phyloP scores from a whole-genome alignment of 2,113 vertebrate genomes.

The Caretta caretta region DNA sequence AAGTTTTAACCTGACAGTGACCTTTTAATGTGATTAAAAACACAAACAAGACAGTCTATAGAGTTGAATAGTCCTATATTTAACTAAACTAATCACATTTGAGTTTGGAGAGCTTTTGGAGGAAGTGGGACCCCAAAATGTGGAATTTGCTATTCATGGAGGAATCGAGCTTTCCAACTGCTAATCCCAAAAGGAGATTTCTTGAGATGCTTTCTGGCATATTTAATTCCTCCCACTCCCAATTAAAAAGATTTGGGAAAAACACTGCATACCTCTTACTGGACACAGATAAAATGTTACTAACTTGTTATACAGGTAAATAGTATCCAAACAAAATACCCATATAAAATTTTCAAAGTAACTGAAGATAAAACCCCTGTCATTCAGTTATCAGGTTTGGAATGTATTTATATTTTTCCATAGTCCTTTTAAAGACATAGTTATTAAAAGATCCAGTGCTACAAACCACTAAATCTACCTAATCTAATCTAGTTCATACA shows the following conservation, averaged over 20 bases:
- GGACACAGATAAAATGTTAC: slow-evolving; percentile 31
- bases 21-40: slow-evolving; percentile 13
- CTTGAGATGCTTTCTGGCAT: slow-evolving; percentile 26
- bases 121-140: not conserved
- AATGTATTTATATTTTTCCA: slow-evolving; percentile 49
- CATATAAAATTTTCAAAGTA: not conserved
- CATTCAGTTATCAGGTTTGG: slow-evolving; percentile 44
- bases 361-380: slow-evolving; percentile 45
- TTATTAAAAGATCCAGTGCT: slow-evolving; percentile 75
- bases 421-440: slow-evolving; percentile 60
- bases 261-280: not conserved
- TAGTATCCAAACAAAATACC: slow-evolving; percentile 28
- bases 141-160: not conserved
- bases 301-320: slow-evolving; percentile 30
- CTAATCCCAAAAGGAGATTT: slow-evolving; percentile 12
- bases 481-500: slow-evolving; percentile 79
- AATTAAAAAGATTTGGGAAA: slow-evolving; percentile 11
- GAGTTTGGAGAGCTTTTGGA: slow-evolving; percentile 38
- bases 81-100: not conserved
- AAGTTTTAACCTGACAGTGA: slow-evolving; percentile 1
- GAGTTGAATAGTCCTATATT: not conserved
- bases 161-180: slow-evolving; percentile 5
- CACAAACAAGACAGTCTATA: not conserved
- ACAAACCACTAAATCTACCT: slow-evolving; percentile 80
- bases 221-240: slow-evolving; percentile 5